Evolutionary conservation across 2,113 vertebrate genomes (phyloP).

Genomic region (Myotis lucifugus): DNA sequence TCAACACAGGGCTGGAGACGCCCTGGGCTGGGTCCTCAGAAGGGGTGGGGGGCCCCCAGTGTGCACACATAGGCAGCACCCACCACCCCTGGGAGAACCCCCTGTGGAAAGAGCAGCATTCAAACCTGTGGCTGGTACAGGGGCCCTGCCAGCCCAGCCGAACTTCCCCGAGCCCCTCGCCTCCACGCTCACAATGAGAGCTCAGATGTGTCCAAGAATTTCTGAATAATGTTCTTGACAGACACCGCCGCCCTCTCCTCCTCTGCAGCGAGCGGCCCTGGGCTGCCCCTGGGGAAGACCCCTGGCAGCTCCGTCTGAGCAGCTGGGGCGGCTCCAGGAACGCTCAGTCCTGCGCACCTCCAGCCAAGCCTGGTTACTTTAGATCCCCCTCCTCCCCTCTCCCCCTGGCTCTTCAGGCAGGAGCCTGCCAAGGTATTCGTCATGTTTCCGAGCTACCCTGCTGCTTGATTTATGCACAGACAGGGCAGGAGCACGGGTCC

Average conservation of each 20-base stretch:
- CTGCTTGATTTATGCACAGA: constrained; percentile 84
- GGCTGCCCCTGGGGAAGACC: constrained; percentile 81
- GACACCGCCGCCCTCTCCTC: constrained; percentile 38
- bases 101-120: not conserved
- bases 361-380: constrained; percentile 83
- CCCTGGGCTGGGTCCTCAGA: not conserved
- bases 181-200: constrained; percentile 54
- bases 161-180: not conserved
- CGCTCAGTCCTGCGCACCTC: constrained; percentile 83
- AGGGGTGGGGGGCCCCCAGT: not conserved
- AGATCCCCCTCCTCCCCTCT: constrained; percentile 69
- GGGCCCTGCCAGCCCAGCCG: not conserved
- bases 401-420: constrained; percentile 72
- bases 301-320: constrained; percentile 82
- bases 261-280: constrained; percentile 65
- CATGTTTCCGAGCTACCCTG: constrained; percentile 84
- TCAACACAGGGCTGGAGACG: not conserved
- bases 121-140: not conserved
- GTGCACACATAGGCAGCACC: not conserved
- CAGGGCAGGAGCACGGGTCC: constrained; percentile 48
- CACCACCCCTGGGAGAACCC: not conserved
- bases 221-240: constrained; percentile 76
- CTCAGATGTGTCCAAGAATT: constrained; percentile 73
- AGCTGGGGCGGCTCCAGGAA: constrained; percentile 83
- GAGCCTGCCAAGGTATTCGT: constrained; percentile 82